Evolutionary conservation across 2,888 invertebrate genomes (phyloP), one percentile per base, ranked within the genome.

Genomic region (Megaustenia siamemsis): DNA sequence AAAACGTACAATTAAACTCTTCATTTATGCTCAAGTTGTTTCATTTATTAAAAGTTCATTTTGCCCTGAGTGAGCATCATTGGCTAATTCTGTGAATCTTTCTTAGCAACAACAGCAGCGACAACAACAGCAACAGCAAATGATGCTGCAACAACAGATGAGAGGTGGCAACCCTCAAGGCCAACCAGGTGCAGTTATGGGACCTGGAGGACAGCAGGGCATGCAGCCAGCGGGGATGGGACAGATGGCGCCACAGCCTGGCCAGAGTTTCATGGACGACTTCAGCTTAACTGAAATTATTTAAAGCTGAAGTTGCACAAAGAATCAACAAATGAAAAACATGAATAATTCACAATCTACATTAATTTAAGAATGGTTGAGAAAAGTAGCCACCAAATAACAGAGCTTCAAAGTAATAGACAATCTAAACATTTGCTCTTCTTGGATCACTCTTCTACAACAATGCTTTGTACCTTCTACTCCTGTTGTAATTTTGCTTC

Each of bases 251-350:
- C 85, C 77, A 21, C 88, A 87, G 71, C 82, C 86, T 0, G 66
- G 79, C 0, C 88, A 87, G 71, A 88, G 84, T 66, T 86, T 83
- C 35, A 73, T 88, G 71, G 88, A 88, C 18, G 88, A 88, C 21
- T 86, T 88, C 79, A 86, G 63, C 60, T 63, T 88, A 18, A 75
- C 85, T 1, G 86, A 87, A 15, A 81, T 87, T 49, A 68, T 83
- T 35, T 82, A 85, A 53, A 43, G 24, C 1, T 18, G 15, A 21
- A 32, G 18, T 49, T 66, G n/a, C n/a, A n/a, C n/a, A n/a, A n/a
- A n/a, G n/a, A n/a, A n/a, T n/a, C n/a, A n/a, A n/a, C n/a, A n/a
- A n/a, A n/a, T n/a, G n/a, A n/a, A n/a, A n/a, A n/a, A n/a, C n/a
- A n/a, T n/a, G n/a, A n/a, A n/a, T n/a, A n/a, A n/a, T n/a, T n/a